These are phyloP conservation scores for Drosophila pruinosa DNA, from an alignment of 1,140 invertebrate genomes.

Conservation along the genomic window DNA sequence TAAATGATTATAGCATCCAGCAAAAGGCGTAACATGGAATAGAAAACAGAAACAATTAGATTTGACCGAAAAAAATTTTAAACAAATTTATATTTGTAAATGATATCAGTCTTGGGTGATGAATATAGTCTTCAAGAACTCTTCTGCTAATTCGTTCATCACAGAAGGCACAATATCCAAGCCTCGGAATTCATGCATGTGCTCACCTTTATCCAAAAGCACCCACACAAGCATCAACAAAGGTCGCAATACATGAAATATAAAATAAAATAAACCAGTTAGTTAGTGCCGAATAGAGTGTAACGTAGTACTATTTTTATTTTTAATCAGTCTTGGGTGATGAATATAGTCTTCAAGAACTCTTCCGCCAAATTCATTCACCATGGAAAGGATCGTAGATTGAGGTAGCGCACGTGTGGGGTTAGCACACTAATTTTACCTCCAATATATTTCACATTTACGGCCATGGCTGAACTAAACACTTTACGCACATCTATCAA, in stretches of 20 bases:
- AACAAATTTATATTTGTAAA: neutral
- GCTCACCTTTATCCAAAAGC: constrained; percentile 42
- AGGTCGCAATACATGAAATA: constrained; percentile 17
- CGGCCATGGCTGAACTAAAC: constrained; percentile 4
- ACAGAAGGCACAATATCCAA: constrained; percentile 5
- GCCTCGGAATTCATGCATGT: neutral
- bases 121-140: constrained; percentile 83
- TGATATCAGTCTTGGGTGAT: constrained; percentile 81
- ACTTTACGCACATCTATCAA: constrained; percentile 14
- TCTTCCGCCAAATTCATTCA: constrained; percentile 72
- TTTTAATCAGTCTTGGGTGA: constrained; percentile 62
- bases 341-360: constrained; percentile 82
- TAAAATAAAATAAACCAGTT: constrained; percentile 1
- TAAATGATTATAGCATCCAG: neutral
- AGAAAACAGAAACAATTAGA: constrained; percentile 19
- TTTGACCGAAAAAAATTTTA: neutral
- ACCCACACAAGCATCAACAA: constrained; percentile 3
- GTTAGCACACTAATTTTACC: constrained; percentile 54
- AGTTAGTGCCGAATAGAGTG: neutral
- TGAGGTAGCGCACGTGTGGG: constrained; percentile 47
- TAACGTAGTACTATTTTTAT: neutral
- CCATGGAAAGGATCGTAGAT: constrained; percentile 36
- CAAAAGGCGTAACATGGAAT: constrained; percentile 31
- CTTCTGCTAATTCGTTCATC: constrained; percentile 74
- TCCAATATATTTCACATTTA: constrained; percentile 27